Evolutionary conservation across 2,797 vertebrate species (phyloP).

Genomic region (Siniperca scherzeri): DNA sequence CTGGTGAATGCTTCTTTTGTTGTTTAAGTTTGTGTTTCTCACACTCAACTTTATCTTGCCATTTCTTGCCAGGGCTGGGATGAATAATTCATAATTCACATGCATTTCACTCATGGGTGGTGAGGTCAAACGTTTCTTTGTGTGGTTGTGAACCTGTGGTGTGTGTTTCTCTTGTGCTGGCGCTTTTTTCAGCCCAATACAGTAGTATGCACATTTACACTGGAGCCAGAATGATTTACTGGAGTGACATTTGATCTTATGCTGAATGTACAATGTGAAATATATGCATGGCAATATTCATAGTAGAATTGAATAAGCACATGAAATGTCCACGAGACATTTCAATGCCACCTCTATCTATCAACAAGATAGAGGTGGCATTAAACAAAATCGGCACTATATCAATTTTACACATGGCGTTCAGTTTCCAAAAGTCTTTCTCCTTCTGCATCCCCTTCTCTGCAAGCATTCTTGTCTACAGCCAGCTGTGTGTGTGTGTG

Average conservation of each 20-base stretch:
- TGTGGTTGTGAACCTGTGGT: neutral
- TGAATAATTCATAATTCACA: slow-evolving; percentile 27
- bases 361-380: neutral
- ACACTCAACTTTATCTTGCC: slow-evolving; percentile 15
- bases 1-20: slow-evolving; percentile 17
- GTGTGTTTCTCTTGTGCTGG: neutral
- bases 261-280: neutral
- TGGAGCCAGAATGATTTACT: neutral
- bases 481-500: neutral
- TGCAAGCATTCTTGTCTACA: slow-evolving; percentile 5
- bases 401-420: neutral
- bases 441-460: neutral
- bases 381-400: neutral
- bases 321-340: neutral
- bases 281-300: neutral
- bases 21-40: slow-evolving; percentile 16
- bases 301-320: neutral
- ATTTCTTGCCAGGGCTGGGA: neutral
- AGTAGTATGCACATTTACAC: too few species aligned
- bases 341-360: too few species aligned
- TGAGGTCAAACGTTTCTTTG: neutral
- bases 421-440: neutral
- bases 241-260: neutral
- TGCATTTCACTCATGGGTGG: neutral
- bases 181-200: neutral